Evolutionary conservation across 1,140 invertebrate genomes (phyloP).

Genomic region (Drosophila equinoxialis): DNA sequence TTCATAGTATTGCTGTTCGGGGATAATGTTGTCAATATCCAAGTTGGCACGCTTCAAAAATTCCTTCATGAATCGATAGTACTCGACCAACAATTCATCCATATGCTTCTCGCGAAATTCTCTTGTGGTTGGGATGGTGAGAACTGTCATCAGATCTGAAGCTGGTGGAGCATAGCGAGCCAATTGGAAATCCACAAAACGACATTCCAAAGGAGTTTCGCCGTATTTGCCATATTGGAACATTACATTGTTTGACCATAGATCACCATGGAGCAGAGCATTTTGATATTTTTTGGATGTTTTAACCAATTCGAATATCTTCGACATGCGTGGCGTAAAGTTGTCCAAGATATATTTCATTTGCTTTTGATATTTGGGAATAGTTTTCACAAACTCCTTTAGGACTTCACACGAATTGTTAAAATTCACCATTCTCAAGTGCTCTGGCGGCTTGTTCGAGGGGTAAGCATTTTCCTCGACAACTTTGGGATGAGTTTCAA

Average conservation of each 20-base stretch:
- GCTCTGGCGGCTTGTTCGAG: slow-evolving; percentile 60
- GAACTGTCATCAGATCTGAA: slow-evolving; percentile 84
- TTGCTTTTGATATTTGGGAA: slow-evolving; percentile 70
- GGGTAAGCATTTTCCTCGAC: slow-evolving; percentile 84
- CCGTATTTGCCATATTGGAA: slow-evolving; percentile 84
- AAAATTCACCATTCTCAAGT: slow-evolving; percentile 81
- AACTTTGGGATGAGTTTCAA: slow-evolving; percentile 82
- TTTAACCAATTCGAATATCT: slow-evolving; percentile 83
- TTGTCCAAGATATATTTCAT: slow-evolving; percentile 67
- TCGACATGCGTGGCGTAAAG: slow-evolving; percentile 79
- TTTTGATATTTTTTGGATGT: slow-evolving; percentile 84
- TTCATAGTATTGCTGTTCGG: slow-evolving; percentile 79
- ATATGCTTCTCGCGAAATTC: slow-evolving; percentile 83
- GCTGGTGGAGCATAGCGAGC: slow-evolving; percentile 84
- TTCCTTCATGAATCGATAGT: slow-evolving; percentile 83
- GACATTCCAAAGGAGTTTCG: slow-evolving; percentile 79
- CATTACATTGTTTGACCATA: slow-evolving; percentile 87
- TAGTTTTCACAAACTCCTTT: slow-evolving; percentile 83
- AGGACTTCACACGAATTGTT: slow-evolving; percentile 82
- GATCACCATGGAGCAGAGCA: slow-evolving; percentile 85
- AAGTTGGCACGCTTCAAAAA: slow-evolving; percentile 80
- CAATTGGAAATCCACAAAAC: slow-evolving; percentile 87
- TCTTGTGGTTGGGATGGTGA: slow-evolving; percentile 84
- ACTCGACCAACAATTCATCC: slow-evolving; percentile 82
- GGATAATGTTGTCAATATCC: slow-evolving; percentile 77